Conservation (phyloP, 2,113 vertebrate genomes). For the Neofelis nebulosa region DNA sequence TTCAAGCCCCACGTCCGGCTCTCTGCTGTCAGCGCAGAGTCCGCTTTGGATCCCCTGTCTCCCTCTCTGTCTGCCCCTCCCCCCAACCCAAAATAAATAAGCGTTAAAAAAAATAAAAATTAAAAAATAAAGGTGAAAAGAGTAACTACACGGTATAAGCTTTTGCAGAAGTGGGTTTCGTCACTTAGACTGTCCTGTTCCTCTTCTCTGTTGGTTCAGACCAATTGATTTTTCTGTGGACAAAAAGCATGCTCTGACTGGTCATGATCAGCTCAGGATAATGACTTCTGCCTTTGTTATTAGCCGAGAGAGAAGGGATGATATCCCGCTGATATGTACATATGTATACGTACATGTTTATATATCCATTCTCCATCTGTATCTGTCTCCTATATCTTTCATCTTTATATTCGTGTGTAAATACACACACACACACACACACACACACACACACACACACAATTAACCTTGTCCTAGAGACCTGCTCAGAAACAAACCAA, state of each 20-base stretch:
- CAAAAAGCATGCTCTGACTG: conserved; percentile 24
- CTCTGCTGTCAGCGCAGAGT: no score
- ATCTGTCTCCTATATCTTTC: not conserved
- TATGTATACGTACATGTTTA: no score
- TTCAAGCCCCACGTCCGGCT: no score
- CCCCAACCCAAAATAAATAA: no score
- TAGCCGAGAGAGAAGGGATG: conserved; percentile 4
- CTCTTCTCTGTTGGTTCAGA: conserved; percentile 19
- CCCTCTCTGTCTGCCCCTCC: no score
- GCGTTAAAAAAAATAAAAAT: no score
- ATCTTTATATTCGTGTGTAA: not conserved
- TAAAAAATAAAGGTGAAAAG: not conserved
- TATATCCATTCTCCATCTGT: not conserved
- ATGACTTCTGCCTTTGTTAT: conserved; percentile 51
- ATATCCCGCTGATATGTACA: not conserved
- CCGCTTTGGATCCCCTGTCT: no score
- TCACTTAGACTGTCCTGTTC: not conserved
- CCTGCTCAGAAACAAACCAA: not conserved
- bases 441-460: not conserved
- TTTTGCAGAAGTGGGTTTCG: conserved; percentile 43
- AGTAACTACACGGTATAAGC: not conserved
- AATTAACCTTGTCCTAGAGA: not conserved
- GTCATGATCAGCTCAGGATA: conserved; percentile 35
- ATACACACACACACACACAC: not conserved
- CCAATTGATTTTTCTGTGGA: conserved; percentile 62